Conservation (phyloP, 2,888 invertebrate species). For the Holacanthella duospinosa region DNA sequence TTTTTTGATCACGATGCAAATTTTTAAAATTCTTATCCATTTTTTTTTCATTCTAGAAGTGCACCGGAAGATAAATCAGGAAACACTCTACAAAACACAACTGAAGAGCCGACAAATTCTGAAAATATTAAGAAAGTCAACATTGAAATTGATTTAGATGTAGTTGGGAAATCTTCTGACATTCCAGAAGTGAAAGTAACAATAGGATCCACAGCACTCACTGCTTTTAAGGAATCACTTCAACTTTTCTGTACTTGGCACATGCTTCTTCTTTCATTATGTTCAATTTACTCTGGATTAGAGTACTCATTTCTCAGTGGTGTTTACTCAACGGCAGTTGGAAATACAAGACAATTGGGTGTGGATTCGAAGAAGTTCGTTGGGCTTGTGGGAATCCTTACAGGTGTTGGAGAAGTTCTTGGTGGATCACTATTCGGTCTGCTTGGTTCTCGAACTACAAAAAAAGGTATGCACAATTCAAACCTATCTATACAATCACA, state of each 20-base stretch:
- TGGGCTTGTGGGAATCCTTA: conserved; percentile 85
- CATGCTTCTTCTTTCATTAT: conserved; percentile 72
- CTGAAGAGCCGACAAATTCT: too few relatives aligned
- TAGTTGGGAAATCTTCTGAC: too few relatives aligned
- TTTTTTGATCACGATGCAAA: too few relatives aligned
- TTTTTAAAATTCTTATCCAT: too few relatives aligned
- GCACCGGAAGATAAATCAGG: background rate
- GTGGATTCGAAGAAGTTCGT: conserved; percentile 71
- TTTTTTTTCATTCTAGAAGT: too few relatives aligned
- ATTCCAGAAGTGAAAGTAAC: too few relatives aligned
- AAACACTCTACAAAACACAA: background rate
- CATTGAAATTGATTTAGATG: too few relatives aligned
- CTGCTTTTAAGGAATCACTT: conserved; percentile 64
- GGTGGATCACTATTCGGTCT: conserved; percentile 86
- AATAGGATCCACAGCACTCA: conserved; percentile 42
- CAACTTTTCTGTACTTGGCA: conserved; percentile 65
- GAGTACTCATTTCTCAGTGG: conserved; percentile 91
- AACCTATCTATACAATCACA: background rate
- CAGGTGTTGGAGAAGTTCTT: conserved; percentile 82
- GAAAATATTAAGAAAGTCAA: too few relatives aligned
- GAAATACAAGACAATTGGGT: conserved; percentile 65
- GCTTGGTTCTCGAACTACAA: conserved; percentile 68
- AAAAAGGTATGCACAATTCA: conserved; percentile 38
- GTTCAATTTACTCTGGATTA: conserved; percentile 63
- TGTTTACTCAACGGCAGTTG: conserved; percentile 81